Evolutionary conservation across 2,113 vertebrate species (phyloP).

Genomic region (Phyllostomus discolor): DNA sequence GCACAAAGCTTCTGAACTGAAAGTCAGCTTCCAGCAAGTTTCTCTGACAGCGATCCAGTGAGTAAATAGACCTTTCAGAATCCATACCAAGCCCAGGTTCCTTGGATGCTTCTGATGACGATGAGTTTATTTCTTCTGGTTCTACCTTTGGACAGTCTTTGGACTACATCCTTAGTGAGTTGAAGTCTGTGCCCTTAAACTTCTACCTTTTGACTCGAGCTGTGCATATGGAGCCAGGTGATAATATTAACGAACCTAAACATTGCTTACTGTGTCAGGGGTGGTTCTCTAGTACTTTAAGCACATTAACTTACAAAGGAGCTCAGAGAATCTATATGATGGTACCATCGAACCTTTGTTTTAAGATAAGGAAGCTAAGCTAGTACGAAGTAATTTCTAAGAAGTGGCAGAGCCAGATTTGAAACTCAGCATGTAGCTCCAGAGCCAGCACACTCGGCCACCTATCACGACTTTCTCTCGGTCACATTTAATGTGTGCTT

Average conservation of each 20-base stretch:
- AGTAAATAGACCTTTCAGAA: background rate
- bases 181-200: background rate
- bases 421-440: background rate
- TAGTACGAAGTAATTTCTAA: background rate
- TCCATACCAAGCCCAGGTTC: background rate
- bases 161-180: background rate
- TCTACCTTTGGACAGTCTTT: background rate
- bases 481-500: background rate
- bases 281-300: background rate
- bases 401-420: background rate
- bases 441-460: background rate
- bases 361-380: background rate
- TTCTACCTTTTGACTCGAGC: background rate
- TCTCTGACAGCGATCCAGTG: background rate
- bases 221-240: background rate
- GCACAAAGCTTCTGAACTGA: background rate
- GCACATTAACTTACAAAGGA: background rate
- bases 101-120: background rate
- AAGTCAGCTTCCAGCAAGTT: background rate
- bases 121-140: background rate
- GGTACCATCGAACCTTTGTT: background rate
- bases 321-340: background rate
- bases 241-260: background rate
- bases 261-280: background rate
- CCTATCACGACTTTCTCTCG: background rate